Conservation (phyloP, 2,797 vertebrate genomes). For the Darevskia mixta region DNA sequence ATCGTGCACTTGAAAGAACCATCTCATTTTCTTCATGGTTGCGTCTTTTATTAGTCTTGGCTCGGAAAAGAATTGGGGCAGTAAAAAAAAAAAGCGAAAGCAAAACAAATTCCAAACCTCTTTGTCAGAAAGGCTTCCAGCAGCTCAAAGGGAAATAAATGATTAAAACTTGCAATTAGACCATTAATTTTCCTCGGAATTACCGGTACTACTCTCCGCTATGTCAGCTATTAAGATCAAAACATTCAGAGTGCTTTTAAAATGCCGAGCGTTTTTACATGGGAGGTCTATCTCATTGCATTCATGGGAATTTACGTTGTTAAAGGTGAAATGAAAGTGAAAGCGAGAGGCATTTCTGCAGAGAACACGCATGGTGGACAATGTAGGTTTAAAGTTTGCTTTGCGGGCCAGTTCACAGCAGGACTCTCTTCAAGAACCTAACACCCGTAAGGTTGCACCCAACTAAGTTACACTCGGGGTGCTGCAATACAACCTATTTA, state of each 20-base stretch:
- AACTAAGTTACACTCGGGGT: too few relatives aligned
- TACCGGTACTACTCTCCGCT: neutral
- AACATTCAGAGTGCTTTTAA: neutral
- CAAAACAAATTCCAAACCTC: neutral
- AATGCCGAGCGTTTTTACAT: neutral
- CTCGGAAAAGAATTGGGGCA: neutral
- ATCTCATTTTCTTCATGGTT: neutral
- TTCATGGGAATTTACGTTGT: neutral
- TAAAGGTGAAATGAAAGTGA: neutral
- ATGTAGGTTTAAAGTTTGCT: neutral
- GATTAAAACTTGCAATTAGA: neutral
- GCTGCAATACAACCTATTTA: too few relatives aligned
- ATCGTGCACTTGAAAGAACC: neutral
- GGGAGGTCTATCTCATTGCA: neutral
- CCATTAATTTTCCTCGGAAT: neutral
- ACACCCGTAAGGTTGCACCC: too few relatives aligned
- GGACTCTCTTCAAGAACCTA: too few relatives aligned
- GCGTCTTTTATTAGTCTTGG: neutral
- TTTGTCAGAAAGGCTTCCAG: neutral
- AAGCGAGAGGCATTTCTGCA: neutral
- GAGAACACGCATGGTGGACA: neutral
- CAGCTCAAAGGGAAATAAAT: neutral
- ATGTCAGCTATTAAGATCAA: too few relatives aligned
- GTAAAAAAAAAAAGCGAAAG: neutral
- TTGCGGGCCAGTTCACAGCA: neutral